These are phyloP conservation scores for Zaprionus kolodkinae DNA, from an alignment of 1,140 invertebrate genomes.

Conservation along the genomic window DNA sequence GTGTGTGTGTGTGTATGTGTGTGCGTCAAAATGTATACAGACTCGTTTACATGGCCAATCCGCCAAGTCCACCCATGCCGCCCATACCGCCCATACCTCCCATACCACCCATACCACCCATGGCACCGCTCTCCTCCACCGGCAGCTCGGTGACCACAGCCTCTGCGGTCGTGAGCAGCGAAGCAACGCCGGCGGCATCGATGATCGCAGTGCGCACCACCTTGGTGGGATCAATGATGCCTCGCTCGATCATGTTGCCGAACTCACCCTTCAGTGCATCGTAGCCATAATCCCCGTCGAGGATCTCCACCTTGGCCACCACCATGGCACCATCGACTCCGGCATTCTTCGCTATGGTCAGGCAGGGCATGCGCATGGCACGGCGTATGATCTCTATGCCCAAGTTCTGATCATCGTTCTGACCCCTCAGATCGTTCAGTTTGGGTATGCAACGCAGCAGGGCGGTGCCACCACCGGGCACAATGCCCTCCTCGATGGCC, in stretches of 20 bases:
- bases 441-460: constrained; percentile 93
- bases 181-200: constrained; percentile 99
- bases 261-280: constrained; percentile 97
- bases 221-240: constrained; percentile 99
- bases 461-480: constrained; percentile 98
- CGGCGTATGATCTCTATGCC: constrained; percentile 96
- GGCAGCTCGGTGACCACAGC: constrained; percentile 97
- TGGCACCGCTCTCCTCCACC: constrained; percentile 92
- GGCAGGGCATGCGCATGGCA: constrained; percentile 95
- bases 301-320: constrained; percentile 95
- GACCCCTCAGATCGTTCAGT: constrained; percentile 89
- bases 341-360: constrained; percentile 97
- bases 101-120: constrained; percentile 51
- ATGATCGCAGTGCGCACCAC: constrained; percentile 98
- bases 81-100: constrained; percentile 62
- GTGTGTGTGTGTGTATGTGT: neutral
- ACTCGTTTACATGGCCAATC: constrained; percentile 38
- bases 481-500: constrained; percentile 99
- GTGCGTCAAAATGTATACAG: neutral
- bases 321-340: constrained; percentile 97
- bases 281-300: constrained; percentile 93
- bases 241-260: constrained; percentile 98
- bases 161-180: constrained; percentile 98
- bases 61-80: constrained; percentile 47
- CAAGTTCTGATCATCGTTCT: constrained; percentile 92